Base-by-base conservation (phyloP, 1,140 invertebrate species). In the Hesperophylax magnus region DNA sequence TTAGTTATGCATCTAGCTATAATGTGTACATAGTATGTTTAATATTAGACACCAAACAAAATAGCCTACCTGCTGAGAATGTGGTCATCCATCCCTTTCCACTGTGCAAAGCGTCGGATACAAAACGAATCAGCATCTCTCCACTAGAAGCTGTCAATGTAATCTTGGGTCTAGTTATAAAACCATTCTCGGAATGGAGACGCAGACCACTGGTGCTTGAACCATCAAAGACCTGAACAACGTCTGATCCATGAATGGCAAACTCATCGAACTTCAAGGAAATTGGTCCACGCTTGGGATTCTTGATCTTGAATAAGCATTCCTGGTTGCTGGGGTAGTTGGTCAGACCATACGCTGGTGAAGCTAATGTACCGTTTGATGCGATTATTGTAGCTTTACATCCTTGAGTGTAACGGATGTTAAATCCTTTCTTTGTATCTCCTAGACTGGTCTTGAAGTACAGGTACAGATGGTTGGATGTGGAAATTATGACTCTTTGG, bases 311-410 rank as follows among this genome's bases (percentile, higher is more conserved):
- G 84, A 97, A 97, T 60, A 95, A 91, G 86, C 97, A 98, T 86
- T 97, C 96, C 86, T 98, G 96, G 87, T 98, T 98, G 85, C 94
- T 96, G 0, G 97, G 97, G 87, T 98, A 98, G 78, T 95, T 93
- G 39, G 92, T 92, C 11, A 98, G 88, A 5, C 95, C 94, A 84
- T 93, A 98, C 6, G 97, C 97, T 2, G 97, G 97, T 3, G 97
- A 98, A 7, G 94, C 93, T 2, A 98, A 91, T 2, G 95, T 97
- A 27, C 96, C 96, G 87, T 97, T 96, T 5, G 91, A 89, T 2
- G 95, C 93, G 22, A 94, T 92, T 52, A 97, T 93, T 2, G 95
- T 96, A 1, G 95, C 95, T 87, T 91, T 93, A 86, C 95, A 97
- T n/a, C 95, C 96, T 90, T 97, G 95, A 61, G 95, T 95, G 84